Evolutionary conservation across 2,113 vertebrate species (phyloP), one percentile per base, ranked within the genome.

Genomic region (Helogale parvula): DNA sequence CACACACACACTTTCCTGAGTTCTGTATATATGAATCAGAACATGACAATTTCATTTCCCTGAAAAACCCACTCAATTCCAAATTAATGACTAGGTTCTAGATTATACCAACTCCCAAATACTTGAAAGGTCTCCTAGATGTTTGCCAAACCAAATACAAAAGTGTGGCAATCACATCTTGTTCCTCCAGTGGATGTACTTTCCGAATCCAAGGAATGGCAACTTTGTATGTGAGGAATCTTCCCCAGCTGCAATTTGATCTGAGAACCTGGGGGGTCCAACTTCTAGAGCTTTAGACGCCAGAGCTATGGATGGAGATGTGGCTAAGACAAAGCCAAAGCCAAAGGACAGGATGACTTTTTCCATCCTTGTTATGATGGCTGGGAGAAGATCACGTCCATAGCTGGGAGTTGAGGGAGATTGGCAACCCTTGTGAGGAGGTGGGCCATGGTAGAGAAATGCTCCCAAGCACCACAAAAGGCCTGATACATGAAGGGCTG

Each of bases 141-240:
- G 21, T 88, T 92, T 95, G 65, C 41, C 92, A 94, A 93, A 65
- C 6, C 35, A 81, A 88, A 84, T 76, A 38, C 79, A 90, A 65
- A 93, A 50, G 74, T 25, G 60, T 10, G 13, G 50, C 17, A 16
- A 69, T 7, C 66, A 90, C 8, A 33, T 68, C 38, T 14, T 65
- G 45, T 41, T 85, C n/a, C 21, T 47, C 47, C 9, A 84, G 33
- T 47, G 71, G 31, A 65, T 41, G 35, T 19, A 52, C 38, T 90
- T 97, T 94, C 57, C 50, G 91, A 85, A 74, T 50, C 50, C 41
- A 90, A 7, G 4, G 21, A 83, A 41, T 71, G 77, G 71, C 47
- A 88, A 81, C 15, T 74, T n/a, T 84, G 35, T 74, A 6, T 17
- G 19, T 19, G 57, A 74, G 27, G 63, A 63, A 81, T 35, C 38